A percentile compares a stretch with the other conserved stretches of the same genome.
These are phyloP conservation scores for Caprella mutica DNA, from an alignment of 2,888 invertebrate species.

Conservation along the genomic window DNA sequence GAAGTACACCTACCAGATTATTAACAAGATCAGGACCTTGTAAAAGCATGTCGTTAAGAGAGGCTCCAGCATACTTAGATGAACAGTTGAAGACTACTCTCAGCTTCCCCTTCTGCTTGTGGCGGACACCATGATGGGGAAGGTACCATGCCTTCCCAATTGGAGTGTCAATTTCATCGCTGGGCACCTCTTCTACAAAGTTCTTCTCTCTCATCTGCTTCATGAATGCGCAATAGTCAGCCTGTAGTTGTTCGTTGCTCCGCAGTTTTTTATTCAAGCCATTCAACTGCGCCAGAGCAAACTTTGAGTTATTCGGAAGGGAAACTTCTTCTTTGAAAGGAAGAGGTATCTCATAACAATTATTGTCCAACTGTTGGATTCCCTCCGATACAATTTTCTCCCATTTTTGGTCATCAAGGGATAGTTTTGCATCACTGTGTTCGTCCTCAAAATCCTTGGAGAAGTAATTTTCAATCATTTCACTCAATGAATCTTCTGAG, in stretches of 20 bases:
- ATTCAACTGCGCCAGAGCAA: too few species aligned
- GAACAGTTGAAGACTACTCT: slow-evolving; percentile 14
- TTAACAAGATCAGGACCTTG: neutral
- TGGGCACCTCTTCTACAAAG: neutral
- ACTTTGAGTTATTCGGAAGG: too few species aligned
- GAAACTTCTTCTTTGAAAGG: too few species aligned
- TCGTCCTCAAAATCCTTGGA: too few species aligned
- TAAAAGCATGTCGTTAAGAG: neutral
- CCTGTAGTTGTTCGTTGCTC: neutral
- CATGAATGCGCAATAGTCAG: slow-evolving; percentile 9
- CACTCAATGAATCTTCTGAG: too few species aligned
- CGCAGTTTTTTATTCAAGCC: slow-evolving; percentile 1
- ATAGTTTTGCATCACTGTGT: too few species aligned
- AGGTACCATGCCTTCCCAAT: slow-evolving; percentile 6
- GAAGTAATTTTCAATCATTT: too few species aligned
- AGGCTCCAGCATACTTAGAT: neutral
- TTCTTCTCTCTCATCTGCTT: neutral
- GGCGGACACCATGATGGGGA: slow-evolving; percentile 1
- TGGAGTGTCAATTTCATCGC: neutral
- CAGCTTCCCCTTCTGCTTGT: slow-evolving; percentile 10
- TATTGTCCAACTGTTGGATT: too few species aligned
- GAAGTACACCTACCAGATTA: neutral
- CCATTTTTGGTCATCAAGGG: too few species aligned
- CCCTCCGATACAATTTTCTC: too few species aligned
- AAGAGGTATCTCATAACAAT: too few species aligned